Percentiles rank a stretch among this genome's conserved stretches.
These are phyloP conservation scores for Alligator sinensis DNA, from an alignment of 2,113 vertebrate species.

Conservation along the genomic window DNA sequence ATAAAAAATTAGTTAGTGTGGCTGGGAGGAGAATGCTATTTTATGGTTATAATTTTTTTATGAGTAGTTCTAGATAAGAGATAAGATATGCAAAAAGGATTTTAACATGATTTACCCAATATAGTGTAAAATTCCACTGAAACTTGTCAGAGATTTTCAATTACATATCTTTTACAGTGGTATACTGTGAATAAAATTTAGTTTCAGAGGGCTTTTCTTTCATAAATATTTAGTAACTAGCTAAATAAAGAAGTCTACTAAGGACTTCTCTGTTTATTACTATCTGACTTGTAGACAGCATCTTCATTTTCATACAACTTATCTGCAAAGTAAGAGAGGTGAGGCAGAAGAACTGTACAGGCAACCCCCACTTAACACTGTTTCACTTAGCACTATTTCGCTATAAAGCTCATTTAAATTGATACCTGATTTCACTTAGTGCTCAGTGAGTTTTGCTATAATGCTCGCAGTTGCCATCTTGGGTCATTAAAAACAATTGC, in stretches of 20 bases:
- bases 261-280: constrained; percentile 14
- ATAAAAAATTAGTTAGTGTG: background rate
- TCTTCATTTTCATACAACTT: constrained; percentile 5
- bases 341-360: background rate
- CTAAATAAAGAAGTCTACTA: constrained; percentile 7
- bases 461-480: too few species aligned
- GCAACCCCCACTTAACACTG: too few species aligned
- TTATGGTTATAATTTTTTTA: background rate
- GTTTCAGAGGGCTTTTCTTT: background rate
- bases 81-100: background rate
- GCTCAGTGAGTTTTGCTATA: too few species aligned
- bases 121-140: background rate
- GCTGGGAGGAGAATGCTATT: background rate
- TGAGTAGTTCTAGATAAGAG: background rate
- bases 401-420: too few species aligned
- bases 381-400: too few species aligned
- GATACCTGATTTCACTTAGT: too few species aligned
- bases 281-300: constrained; percentile 22
- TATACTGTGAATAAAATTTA: background rate
- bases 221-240: constrained; percentile 33
- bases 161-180: background rate
- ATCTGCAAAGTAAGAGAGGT: background rate
- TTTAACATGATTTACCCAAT: background rate
- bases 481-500: too few species aligned
- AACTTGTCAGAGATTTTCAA: background rate